Percentiles rank a stretch among this genome's conserved stretches.
These are phyloP conservation scores for Diplogasteroides magnus DNA, from an alignment of 1,140 invertebrate species.

Conservation along the genomic window DNA sequence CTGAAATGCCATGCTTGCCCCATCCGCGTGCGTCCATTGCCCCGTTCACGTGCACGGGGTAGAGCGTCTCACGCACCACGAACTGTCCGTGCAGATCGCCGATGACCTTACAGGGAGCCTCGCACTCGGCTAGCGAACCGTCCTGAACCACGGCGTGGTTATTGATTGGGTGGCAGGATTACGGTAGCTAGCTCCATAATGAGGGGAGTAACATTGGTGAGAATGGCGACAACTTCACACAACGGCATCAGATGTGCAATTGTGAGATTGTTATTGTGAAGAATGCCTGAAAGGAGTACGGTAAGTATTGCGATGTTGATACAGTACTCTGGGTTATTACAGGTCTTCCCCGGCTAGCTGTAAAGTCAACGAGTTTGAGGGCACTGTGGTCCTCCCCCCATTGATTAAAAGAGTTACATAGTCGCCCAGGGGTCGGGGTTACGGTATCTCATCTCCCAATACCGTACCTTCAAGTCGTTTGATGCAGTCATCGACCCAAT, in stretches of 20 bases:
- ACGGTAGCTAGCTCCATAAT: slow-evolving; percentile 16
- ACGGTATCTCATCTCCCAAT: background rate
- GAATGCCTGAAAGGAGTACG: background rate
- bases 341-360: background rate
- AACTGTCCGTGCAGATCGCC: slow-evolving; percentile 62
- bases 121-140: slow-evolving; percentile 19
- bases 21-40: no score
- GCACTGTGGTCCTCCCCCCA: background rate
- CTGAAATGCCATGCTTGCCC: no score
- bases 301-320: background rate
- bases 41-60: no score
- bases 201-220: slow-evolving; percentile 12
- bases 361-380: background rate
- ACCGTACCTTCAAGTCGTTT: background rate
- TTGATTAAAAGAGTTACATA: no score
- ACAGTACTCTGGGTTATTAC: background rate
- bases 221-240: slow-evolving; percentile 23
- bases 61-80: slow-evolving; percentile 40
- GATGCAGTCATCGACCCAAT: background rate
- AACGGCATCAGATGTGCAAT: slow-evolving; percentile 10
- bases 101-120: slow-evolving; percentile 56
- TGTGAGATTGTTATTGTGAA: background rate
- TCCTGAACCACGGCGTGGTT: slow-evolving; percentile 1
- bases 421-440: no score
- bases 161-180: background rate